Conservation (phyloP, 2,888 invertebrate species). For the Sturmia bella region DNA sequence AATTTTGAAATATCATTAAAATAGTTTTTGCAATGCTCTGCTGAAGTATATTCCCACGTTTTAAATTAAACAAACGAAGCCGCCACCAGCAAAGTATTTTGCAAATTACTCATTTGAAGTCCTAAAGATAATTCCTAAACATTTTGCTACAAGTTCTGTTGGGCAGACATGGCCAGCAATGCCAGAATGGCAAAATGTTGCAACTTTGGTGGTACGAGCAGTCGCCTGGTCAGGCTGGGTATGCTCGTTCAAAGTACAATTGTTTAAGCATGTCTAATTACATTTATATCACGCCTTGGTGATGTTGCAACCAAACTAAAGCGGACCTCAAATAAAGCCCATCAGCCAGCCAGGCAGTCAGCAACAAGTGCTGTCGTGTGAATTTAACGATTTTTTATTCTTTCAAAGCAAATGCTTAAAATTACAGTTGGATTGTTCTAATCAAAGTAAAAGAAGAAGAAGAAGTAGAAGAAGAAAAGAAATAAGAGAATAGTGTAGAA, state of each 20-base stretch:
- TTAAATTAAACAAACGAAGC: conserved; percentile 14
- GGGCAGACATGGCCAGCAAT: conserved; percentile 8
- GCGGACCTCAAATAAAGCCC: conserved; percentile 21
- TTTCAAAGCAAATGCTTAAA: conserved; percentile 58
- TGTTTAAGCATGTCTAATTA: conserved; percentile 67
- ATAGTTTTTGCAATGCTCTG: conserved; percentile 6
- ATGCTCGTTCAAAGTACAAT: conserved; percentile 36
- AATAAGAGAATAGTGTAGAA: not conserved
- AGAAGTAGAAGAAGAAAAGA: conserved; percentile 15
- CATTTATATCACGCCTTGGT: conserved; percentile 69
- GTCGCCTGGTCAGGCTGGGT: conserved; percentile 7
- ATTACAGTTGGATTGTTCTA: conserved; percentile 62
- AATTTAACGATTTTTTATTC: conserved; percentile 41
- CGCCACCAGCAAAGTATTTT: conserved; percentile 44
- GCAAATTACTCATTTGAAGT: conserved; percentile 26
- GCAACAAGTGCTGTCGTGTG: conserved; percentile 70
- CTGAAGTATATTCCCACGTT: conserved; percentile 46
- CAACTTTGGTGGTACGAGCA: conserved; percentile 57
- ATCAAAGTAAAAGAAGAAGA: conserved; percentile 22
- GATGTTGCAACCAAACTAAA: conserved; percentile 52
- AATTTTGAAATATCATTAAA: conserved; percentile 41
- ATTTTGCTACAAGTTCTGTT: conserved; percentile 9
- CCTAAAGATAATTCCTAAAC: conserved; percentile 34
- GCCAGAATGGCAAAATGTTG: conserved; percentile 1
- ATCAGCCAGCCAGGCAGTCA: conserved; percentile 15